Base-by-base conservation (phyloP, 2,888 invertebrate species). In the Syritta pipiens region DNA sequence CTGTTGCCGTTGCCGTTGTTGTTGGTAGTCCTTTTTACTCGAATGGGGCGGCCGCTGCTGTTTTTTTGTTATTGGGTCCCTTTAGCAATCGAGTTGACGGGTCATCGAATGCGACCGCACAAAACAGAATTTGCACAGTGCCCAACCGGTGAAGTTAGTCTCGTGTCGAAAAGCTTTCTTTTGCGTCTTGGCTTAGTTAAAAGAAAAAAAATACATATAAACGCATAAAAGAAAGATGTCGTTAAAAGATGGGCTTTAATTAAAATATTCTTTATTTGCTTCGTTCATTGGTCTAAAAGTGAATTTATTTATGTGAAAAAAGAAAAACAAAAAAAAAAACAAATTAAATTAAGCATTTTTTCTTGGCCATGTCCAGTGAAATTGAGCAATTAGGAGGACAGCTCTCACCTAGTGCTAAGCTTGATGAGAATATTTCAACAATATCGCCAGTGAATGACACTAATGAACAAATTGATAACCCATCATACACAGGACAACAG, bases 401-500 rank as follows among this genome's bases (percentile, higher is more conserved):
- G 10, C 3, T 24, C 10, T 46, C 65, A 22, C 37, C 46, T 22
- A 20, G 7, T 1, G 9, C 19, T 5, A 85, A 86, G 83, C 84
- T 85, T 85, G 86, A 88, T 82, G 84, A 83, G 84, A 85, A 84
- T 85, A 84, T 84, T 85, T 85, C 85, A 83, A 84, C 84, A 81
- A 81, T 84, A 68, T 83, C 84, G 68, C 82, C 72, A 79, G 26
- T 22, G 57, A 59, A 44, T 5, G 55, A 63, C 1, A 26, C 20
- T 22, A 24, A 44, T 35, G 68, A 57, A 28, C 69, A 42, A 37
- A 63, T 60, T 55, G 55, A 49, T 63, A 82, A 55, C 46, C 40
- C 26, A 44, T 55, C 53, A 53, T 24, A 53, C 62, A 51, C 49
- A 85, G 83, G 75, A 12, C 67, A 75, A 46, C 32, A 30, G 12